Conservation (phyloP, 2,113 vertebrate genomes). For the Chauna torquata region DNA sequence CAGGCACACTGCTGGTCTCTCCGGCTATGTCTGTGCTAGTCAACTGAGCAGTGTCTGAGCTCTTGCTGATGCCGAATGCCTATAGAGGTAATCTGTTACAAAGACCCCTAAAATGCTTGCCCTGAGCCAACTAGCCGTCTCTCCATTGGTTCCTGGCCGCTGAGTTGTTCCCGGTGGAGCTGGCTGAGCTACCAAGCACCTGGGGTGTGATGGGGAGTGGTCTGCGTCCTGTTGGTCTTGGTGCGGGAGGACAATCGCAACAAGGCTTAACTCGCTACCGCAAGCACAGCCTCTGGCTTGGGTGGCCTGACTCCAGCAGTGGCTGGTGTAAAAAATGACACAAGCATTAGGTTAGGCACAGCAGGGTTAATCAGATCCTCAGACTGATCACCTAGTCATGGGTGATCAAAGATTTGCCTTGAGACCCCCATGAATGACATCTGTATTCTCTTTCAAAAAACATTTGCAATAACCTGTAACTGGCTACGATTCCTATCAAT, state of each 20-base stretch:
- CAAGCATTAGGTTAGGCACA: fast-evolving
- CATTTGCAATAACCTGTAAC: neutral
- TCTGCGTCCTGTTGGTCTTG: neutral
- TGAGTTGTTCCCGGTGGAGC: neutral
- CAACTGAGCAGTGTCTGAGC: neutral
- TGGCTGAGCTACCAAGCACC: neutral
- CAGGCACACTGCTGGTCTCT: neutral
- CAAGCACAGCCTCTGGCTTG: neutral
- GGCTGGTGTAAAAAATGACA: neutral
- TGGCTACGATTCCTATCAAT: neutral
- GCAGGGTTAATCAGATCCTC: neutral
- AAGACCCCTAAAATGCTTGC: neutral
- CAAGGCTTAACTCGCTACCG: neutral
- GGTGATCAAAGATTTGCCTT: neutral
- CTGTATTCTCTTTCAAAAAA: neutral
- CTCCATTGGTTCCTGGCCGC: neutral
- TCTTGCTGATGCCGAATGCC: neutral
- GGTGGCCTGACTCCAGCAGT: neutral
- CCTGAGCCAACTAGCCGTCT: neutral
- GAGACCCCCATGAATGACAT: neutral
- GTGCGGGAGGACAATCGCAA: neutral
- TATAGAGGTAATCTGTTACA: neutral
- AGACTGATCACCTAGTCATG: fast-evolving
- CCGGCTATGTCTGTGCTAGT: neutral
- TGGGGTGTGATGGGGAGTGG: fast-evolving